phyloP scores from a whole-genome alignment of 2,113 vertebrate genomes.

The Morone saxatilis region DNA sequence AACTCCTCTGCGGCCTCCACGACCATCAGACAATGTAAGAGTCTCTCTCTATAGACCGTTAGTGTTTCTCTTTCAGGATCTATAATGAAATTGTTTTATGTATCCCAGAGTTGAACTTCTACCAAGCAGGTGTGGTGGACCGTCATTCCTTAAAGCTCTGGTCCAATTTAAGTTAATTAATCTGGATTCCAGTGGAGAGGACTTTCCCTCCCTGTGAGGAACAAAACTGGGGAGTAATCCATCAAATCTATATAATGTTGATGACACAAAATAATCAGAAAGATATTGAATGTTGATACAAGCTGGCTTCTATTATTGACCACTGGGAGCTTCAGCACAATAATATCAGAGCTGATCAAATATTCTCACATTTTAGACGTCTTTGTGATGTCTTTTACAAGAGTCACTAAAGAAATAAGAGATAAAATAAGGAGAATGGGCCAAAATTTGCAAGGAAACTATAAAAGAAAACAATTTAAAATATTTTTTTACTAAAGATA shows the following conservation, averaged over 20 bases:
- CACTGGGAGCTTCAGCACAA: background rate
- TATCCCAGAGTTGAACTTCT: background rate
- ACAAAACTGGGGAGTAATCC: background rate
- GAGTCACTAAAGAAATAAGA: background rate
- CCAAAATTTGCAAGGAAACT: background rate
- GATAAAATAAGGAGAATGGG: background rate
- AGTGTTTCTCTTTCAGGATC: background rate
- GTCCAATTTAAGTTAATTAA: too few species aligned
- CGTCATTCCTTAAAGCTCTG: background rate
- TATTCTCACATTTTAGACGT: too few species aligned
- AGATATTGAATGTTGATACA: background rate
- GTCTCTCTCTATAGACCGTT: too few species aligned
- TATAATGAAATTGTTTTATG: too few species aligned
- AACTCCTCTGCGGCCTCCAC: slow-evolving; percentile 39
- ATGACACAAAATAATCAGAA: background rate
- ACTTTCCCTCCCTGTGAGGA: background rate
- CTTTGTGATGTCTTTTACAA: background rate
- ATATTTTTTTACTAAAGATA: too few species aligned
- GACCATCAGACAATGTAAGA: slow-evolving; percentile 50
- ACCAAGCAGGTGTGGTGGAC: background rate
- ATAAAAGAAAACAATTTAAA: too few species aligned
- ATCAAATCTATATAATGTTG: background rate
- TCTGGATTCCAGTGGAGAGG: background rate
- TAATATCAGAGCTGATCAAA: background rate
- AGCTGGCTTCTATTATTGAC: background rate